phyloP scores from a whole-genome alignment of 2,888 invertebrate species.

The Phengaris arion region DNA sequence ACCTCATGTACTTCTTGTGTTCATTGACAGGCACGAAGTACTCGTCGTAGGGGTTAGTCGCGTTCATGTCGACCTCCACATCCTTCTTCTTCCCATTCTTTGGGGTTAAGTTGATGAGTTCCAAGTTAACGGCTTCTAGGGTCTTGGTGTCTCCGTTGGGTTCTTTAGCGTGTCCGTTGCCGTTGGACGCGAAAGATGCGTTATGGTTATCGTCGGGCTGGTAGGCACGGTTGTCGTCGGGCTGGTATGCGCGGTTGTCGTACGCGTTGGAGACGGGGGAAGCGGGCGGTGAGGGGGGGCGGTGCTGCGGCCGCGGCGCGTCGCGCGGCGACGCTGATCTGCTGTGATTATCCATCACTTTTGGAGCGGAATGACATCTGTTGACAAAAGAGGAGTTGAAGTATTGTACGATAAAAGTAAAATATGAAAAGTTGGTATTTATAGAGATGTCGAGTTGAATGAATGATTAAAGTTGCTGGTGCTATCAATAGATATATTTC shows the following conservation, averaged over 20 bases:
- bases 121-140: slow-evolving; percentile 87
- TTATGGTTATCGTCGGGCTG: slow-evolving; percentile 73
- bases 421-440: too few species aligned
- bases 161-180: slow-evolving; percentile 65
- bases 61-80: slow-evolving; percentile 81
- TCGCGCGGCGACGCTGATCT: slow-evolving; percentile 77
- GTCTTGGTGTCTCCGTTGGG: slow-evolving; percentile 71
- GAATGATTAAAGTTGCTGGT: too few species aligned
- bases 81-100: slow-evolving; percentile 83
- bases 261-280: slow-evolving; percentile 52
- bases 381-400: slow-evolving; percentile 34
- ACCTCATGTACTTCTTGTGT: slow-evolving; percentile 92
- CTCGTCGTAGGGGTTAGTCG: slow-evolving; percentile 87
- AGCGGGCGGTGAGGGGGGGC: slow-evolving; percentile 66
- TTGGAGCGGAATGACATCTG: slow-evolving; percentile 77
- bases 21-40: slow-evolving; percentile 92
- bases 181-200: slow-evolving; percentile 72
- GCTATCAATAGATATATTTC: too few species aligned
- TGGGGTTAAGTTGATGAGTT: slow-evolving; percentile 85
- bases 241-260: slow-evolving; percentile 72
- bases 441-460: too few species aligned
- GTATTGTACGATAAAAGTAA: too few species aligned
- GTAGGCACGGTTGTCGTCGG: slow-evolving; percentile 66
- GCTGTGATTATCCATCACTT: slow-evolving; percentile 74
- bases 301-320: slow-evolving; percentile 69